Evolutionary conservation across 1,140 invertebrate species (phyloP), one percentile per base, ranked within the genome.

Genomic region (Drosophila parabipectinata): DNA sequence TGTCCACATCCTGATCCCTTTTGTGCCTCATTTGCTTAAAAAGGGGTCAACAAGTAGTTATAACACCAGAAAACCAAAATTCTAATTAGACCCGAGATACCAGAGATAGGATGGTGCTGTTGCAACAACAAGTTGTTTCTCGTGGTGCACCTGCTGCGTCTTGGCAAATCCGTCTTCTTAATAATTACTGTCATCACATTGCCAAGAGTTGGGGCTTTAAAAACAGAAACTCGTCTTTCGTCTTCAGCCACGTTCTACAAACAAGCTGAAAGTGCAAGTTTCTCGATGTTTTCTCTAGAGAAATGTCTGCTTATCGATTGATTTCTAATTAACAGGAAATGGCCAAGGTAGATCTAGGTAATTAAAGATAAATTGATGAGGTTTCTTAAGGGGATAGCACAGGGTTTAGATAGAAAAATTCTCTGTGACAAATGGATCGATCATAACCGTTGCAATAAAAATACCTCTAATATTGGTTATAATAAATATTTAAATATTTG

Each of bases 141-240:
- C 34, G 34, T 37, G 34, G n/a, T 37, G 28, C 51, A 32, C 30
- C 30, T 47, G 66, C 50, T 37, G n/a, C 32, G 30, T 45, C 53
- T 69, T 83, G 66, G 79, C 75, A 88, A 88, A 87, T 87, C 82
- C 82, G 83, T 88, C 83, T 87, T 82, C 78, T 82, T 72, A 68
- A 69, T 82, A 87, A 88, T 87, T 79, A 81, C 83, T 82, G 83
- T 79, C 82, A 82, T 78, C 77, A 52, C 52, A 28, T n/a, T 12
- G 48, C 10, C 6, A 18, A 6, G 15, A 52, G 59, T 15, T 56
- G 58, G 59, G 68, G 75, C 50, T 68, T 55, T 50, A 47, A 48
- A 72, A 62, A 60, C 44, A 41, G 59, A 82, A 83, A 80, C 80
- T 55, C 61, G 80, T 83, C 81, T 76, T 37, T 77, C 41, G 41